Base-by-base conservation (phyloP, 37 sponge, comb jelly and placozoan species). In the Mnemiopsis leidyi region DNA sequence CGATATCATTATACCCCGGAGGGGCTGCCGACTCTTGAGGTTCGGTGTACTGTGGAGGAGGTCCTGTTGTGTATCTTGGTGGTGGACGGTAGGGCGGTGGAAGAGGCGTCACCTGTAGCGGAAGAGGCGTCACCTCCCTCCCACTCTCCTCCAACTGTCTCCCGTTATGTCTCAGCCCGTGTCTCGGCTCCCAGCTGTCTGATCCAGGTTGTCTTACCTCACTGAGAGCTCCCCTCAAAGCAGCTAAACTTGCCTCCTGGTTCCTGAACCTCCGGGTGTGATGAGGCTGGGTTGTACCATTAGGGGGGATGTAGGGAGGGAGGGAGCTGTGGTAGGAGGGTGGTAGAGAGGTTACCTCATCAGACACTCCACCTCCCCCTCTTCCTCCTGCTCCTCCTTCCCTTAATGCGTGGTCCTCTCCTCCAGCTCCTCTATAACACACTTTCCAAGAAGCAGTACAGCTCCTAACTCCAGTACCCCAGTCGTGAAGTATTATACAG, bases 261-360 rank as follows among this genome's bases (percentile, higher is more conserved):
- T 48, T 48, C 61, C 61, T 5, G 9, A 48, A 48, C 13, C 61
- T 48, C 13, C 61, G 5, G 13, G 61, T 18, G 13, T 13, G 9
- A 48, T 5, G 13, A 48, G 61, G 61, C 5, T 48, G 9, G 13
- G 61, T 5, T n/a, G n/a, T n/a, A n/a, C 68, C 20, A 20, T 20
- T 20, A 0, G 48, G 23, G 3, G 90, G 40, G 35, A 20, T 23
- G 61, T 40, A 38, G 3, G 90, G 40, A 23, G 90, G 90, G 0
- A 85, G 90, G 48, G 90, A 38, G 2, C 90, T 85, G 90, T 85
- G 32, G 35, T 77, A 85, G 90, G 90, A 85, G 1, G 90, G 90
- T 0, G 90, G 90, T 23, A 18, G 3, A 29, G 75, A 71, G 2
- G 20, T 28, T 5, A 33, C 61, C 33, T 39, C 82, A 79, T 36